phyloP scores from a whole-genome alignment of 2,888 invertebrate genomes.

The Platypus cylindrus region DNA sequence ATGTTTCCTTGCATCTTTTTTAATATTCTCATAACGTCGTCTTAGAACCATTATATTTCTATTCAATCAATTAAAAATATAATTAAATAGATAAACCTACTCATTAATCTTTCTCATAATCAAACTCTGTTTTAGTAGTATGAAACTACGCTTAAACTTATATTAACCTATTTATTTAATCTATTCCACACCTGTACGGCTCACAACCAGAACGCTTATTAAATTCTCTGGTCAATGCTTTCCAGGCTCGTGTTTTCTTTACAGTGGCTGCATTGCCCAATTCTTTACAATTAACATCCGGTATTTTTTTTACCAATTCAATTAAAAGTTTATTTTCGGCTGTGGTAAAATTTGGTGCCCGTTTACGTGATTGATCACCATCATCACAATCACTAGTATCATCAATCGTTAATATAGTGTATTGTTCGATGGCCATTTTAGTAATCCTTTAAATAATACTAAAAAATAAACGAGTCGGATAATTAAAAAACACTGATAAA shows the following conservation, averaged over 20 bases:
- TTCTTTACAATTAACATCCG: conserved; percentile 7
- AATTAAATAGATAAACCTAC: too few species aligned
- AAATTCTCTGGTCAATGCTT: conserved; percentile 10
- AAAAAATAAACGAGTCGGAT: too few species aligned
- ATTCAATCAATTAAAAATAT: conserved; percentile 1
- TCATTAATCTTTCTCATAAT: too few species aligned
- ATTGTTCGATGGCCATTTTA: too few species aligned
- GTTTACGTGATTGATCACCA: too few species aligned
- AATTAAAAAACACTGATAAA: too few species aligned
- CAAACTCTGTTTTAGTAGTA: too few species aligned
- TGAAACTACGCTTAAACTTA: too few species aligned
- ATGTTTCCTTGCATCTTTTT: conserved; percentile 7
- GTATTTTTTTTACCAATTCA: conserved; percentile 8
- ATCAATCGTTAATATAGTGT: too few species aligned
- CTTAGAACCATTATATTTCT: conserved; percentile 7
- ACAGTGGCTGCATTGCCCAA: conserved; percentile 7
- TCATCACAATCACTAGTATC: too few species aligned
- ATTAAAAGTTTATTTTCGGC: conserved; percentile 5
- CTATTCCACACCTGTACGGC: conserved; percentile 10
- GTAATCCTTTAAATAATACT: too few species aligned
- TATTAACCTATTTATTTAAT: too few species aligned
- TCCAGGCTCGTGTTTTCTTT: conserved; percentile 9
- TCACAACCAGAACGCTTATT: conserved; percentile 8
- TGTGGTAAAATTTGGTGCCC: conserved; percentile 10
- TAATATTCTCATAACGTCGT: conserved; percentile 9